phyloP scores from a whole-genome alignment of 2,797 vertebrate species.

The Petrocephalus schoutedeni region DNA sequence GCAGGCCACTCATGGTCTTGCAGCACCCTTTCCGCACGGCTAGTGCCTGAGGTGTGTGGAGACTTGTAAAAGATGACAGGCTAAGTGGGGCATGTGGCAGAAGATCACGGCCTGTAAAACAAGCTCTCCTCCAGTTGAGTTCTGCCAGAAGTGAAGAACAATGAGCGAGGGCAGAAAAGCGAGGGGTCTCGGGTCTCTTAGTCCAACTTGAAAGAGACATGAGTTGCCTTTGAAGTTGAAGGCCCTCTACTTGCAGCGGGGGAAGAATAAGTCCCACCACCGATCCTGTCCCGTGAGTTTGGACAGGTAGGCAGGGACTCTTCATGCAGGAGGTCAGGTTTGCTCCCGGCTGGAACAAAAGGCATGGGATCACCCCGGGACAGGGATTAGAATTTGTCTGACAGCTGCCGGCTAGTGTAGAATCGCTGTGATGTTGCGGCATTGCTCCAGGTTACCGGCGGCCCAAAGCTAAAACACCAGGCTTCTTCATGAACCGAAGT shows the following conservation, averaged over 20 bases:
- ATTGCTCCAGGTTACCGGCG: neutral
- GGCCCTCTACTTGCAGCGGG: constrained; percentile 54
- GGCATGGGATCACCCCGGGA: constrained; percentile 50
- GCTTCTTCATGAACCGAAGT: neutral
- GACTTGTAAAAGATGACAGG: neutral
- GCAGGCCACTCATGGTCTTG: neutral
- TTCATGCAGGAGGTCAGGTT: constrained; percentile 30
- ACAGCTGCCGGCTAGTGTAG: constrained; percentile 52
- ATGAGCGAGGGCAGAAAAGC: constrained; percentile 39
- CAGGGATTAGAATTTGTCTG: constrained; percentile 51
- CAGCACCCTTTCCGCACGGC: neutral
- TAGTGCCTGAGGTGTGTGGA: neutral
- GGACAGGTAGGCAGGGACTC: constrained; percentile 33
- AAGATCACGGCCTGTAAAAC: constrained; percentile 6
- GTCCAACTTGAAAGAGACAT: constrained; percentile 59
- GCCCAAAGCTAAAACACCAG: constrained; percentile 15
- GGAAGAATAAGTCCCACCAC: neutral
- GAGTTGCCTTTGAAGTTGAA: constrained; percentile 59
- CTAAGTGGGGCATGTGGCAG: constrained; percentile 18
- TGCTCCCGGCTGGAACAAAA: constrained; percentile 47
- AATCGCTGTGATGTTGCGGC: constrained; percentile 5
- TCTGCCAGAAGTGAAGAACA: constrained; percentile 41
- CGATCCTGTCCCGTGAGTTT: constrained; percentile 26
- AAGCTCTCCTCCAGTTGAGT: neutral
- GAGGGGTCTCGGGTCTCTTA: constrained; percentile 49